Evolutionary conservation across 2,797 vertebrate genomes (phyloP).

Genomic region (Chelonia mydas): DNA sequence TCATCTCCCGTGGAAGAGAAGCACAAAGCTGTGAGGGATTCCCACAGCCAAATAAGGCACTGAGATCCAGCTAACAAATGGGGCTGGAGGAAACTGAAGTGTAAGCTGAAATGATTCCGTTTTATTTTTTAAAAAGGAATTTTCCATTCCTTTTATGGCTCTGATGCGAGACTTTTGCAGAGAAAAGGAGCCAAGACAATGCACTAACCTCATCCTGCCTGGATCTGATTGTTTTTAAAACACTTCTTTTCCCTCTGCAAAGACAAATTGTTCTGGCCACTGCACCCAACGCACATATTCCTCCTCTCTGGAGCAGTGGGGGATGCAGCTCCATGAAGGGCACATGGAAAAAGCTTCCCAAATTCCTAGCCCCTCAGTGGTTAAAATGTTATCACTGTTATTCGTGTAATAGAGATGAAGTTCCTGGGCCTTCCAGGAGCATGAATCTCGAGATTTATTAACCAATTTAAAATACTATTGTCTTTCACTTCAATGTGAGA

Average conservation of each 20-base stretch:
- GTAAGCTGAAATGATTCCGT: neutral
- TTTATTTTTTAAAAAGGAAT: constrained; percentile 28
- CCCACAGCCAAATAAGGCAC: constrained; percentile 38
- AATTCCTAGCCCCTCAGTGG: constrained; percentile 74
- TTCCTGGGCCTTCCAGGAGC: constrained; percentile 88
- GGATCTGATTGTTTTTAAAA: neutral
- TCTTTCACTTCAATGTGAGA: constrained; percentile 97
- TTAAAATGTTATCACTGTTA: constrained; percentile 86
- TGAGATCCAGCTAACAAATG: too few species aligned
- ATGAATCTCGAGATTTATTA: constrained; percentile 97
- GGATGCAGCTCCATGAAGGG: neutral
- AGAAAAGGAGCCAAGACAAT: neutral
- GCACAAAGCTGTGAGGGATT: neutral
- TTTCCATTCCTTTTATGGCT: constrained; percentile 74
- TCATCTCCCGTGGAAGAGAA: neutral
- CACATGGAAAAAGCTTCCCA: constrained; percentile 39
- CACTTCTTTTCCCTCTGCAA: neutral
- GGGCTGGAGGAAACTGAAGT: rapidly evolving
- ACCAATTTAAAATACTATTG: constrained; percentile 99
- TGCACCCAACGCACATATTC: rapidly evolving
- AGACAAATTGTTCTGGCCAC: rapidly evolving
- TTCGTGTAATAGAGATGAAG: constrained; percentile 91
- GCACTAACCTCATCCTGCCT: rapidly evolving
- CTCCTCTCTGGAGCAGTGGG: rapidly evolving
- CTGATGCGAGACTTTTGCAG: neutral